Evolutionary conservation across 2,113 vertebrate species (phyloP), one percentile per base, ranked within the genome.

Genomic region (Melanerpes aurifrons): DNA sequence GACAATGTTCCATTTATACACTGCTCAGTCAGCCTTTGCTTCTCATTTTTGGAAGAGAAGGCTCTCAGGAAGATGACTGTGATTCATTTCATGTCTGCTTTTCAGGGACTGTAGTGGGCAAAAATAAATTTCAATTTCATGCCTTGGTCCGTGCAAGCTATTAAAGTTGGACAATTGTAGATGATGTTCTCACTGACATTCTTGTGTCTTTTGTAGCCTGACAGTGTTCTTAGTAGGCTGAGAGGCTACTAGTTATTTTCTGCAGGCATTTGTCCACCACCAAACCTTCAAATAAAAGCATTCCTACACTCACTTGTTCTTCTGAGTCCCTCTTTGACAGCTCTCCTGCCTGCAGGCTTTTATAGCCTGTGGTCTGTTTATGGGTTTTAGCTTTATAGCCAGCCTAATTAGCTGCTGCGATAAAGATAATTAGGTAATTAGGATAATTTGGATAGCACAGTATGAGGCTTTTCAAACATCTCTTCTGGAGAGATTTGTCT

Each of bases 381-480:
- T 81, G 82, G 58, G 62, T 75, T 78, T 94, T 86, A 83, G 53
- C 62, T 95, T 94, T 94, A 94, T 63, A 94, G 79, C 56, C 73
- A 72, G 82, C 9, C 87, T 94, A 94, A 96, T 95, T 94, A 86
- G 48, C 79, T 90, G 48, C 66, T 83, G 73, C 50, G 94, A 95
- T 96, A 94, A 96, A 73, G 87, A 86, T 96, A 95, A 96, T 92
- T 89, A 93, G 84, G 75, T 87, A 93, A 95, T 96, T 94, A 92
- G 89, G 92, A 86, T 89, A 85, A 93, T 92, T 87, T 91, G 89
- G 94, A 80, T 74, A 92, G 76, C 82, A 69, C 86, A 87, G 84
- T 83, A 43, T 74, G 89, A 91, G 35, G 62, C 66, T 94, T 94
- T 94, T 87, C 90, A 95, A 62, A 86, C 48, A n/a, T 81, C 70